Base-by-base conservation (phyloP, 2,797 vertebrate species). In the Allobates femoralis region DNA sequence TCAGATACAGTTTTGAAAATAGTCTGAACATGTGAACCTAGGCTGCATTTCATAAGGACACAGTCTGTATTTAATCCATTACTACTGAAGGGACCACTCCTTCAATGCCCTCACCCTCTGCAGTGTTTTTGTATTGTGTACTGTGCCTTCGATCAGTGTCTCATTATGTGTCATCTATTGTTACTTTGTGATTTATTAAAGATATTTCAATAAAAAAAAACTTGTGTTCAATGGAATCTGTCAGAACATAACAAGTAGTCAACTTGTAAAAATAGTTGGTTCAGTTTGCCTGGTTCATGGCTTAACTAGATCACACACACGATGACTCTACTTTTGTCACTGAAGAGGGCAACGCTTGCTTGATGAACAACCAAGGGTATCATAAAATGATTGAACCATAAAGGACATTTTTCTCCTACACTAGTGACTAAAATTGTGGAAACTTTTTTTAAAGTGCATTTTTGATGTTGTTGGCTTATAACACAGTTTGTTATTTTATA, bases 141-240 rank as follows among this genome's bases (percentile, higher is more conserved):
- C 69, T 67, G 82, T 85, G 86, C 86, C 86, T 85, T 84, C 81
- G 67, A 80, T 80, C 10, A 19, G 34, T 81, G 69, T 77, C 69
- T 76, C 60, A 84, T 80, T 66, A 51, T 60, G 75, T 75, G 58
- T 64, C 83, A 85, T 76, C 15, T 71, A 41, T 84, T 80, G 75
- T 80, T 81, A 79, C 77, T 88, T 76, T 88, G 83, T 81, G 78
- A 74, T 77, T 81, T 67, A 85, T 85, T 88, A 88, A 88, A 88
- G 58, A 69, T 85, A 88, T 88, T 88, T 88, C 87, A 88, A 77
- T 88, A 85, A 69, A 85, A 84, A 62, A 79, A 83, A 18, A 5
- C 0, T 19, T 69, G 16, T 69, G 60, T 66, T 66, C 51, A 74
- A 6, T 50, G 71, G 5, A 50, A 74, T 77, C 41, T 46, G 32